phyloP scores from a whole-genome alignment of 2,888 invertebrate species.

The Drosophila meridiana region DNA sequence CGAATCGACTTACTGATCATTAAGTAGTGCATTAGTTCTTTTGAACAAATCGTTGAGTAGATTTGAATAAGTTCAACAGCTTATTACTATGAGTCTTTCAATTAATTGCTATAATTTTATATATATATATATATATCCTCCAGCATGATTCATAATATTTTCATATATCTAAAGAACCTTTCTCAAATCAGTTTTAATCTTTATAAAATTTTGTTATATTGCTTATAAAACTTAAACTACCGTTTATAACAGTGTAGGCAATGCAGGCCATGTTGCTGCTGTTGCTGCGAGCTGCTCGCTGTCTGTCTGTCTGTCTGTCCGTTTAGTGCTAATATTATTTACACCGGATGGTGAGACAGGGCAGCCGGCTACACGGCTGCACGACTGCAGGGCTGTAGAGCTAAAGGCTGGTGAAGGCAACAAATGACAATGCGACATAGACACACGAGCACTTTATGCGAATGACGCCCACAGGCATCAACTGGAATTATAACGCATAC shows the following conservation, averaged over 20 bases:
- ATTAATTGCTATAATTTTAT: no score
- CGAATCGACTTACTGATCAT: no score
- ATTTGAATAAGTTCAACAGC: no score
- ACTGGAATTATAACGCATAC: slow-evolving; percentile 67
- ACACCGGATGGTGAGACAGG: slow-evolving; percentile 38
- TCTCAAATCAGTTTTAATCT: no score
- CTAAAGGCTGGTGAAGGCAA: slow-evolving; percentile 1
- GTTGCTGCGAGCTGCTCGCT: background rate
- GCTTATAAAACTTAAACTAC: no score
- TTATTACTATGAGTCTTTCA: no score
- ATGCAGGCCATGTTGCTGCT: slow-evolving; percentile 19
- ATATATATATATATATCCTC: no score
- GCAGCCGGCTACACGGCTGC: background rate
- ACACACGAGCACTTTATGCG: slow-evolving; percentile 74
- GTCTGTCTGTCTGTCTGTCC: slow-evolving; percentile 35
- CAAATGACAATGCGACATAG: slow-evolving; percentile 59
- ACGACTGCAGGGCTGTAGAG: background rate
- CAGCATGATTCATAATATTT: background rate
- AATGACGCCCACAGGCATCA: slow-evolving; percentile 74
- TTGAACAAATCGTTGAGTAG: no score
- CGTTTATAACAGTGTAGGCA: slow-evolving; percentile 1
- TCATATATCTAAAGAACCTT: background rate
- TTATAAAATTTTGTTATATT: no score
- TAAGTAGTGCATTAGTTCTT: no score
- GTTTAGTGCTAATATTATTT: slow-evolving; percentile 75